Percentiles rank a stretch among this genome's conserved stretches.
Conservation (phyloP, 2,113 vertebrate genomes). For the Tursiops truncatus region DNA sequence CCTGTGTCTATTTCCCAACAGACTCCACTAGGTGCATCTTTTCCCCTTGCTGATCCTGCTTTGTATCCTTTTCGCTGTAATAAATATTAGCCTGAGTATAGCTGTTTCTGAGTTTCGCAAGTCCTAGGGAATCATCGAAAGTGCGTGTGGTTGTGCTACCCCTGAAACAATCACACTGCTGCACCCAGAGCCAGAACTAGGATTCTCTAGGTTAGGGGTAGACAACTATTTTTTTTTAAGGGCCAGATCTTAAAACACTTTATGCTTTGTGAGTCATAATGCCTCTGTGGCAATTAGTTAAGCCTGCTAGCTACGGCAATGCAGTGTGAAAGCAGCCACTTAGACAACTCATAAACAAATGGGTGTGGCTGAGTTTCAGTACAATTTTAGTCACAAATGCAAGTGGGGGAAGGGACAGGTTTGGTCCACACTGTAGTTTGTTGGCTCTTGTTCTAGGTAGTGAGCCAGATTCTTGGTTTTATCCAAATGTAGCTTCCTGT, state of each 20-base stretch:
- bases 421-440: not conserved
- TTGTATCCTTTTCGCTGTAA: not conserved
- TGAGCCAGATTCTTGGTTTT: not conserved
- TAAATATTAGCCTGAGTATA: not conserved
- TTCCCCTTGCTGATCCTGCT: not conserved
- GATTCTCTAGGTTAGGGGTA: not conserved
- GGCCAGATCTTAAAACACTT: not conserved
- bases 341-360: not conserved
- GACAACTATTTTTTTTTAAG: not conserved
- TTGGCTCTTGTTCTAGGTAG: not conserved
- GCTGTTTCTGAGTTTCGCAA: not conserved
- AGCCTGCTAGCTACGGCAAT: not conserved
- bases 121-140: not conserved
- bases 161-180: not conserved
- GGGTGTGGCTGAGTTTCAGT: not conserved
- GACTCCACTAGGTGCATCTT: not conserved
- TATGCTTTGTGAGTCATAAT: not conserved
- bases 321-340: not conserved
- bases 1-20: not conserved
- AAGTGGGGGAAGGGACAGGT: not conserved
- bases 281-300: not conserved
- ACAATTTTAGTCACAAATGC: not conserved
- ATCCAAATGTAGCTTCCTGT: not conserved
- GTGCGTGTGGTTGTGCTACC: not conserved
- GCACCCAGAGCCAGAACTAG: not conserved